These are phyloP conservation scores for Caradrina kadenii DNA, from an alignment of 2,888 invertebrate genomes.

Conservation along the genomic window DNA sequence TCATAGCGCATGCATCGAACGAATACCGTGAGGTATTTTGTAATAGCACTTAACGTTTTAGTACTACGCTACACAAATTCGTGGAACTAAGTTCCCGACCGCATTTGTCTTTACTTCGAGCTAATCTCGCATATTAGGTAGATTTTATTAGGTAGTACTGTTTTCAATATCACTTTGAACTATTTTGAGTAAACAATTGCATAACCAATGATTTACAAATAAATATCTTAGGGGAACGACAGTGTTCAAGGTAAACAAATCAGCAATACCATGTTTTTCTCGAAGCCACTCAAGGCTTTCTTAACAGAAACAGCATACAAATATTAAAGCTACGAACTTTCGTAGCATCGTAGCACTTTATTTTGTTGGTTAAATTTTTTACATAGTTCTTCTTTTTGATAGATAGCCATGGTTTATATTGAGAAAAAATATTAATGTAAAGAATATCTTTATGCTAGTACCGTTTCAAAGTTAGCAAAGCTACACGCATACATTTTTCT, in stretches of 20 bases:
- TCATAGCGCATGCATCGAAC: constrained; percentile 24
- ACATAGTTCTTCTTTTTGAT: background rate
- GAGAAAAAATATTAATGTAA: background rate
- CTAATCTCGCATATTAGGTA: constrained; percentile 42
- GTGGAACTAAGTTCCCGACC: constrained; percentile 33
- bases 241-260: too few relatives aligned
- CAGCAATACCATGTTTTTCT: too few relatives aligned
- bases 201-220: background rate
- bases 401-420: background rate
- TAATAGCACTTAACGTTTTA: constrained; percentile 48
- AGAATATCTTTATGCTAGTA: background rate
- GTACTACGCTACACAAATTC: constrained; percentile 36
- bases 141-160: constrained; percentile 32
- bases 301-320: background rate
- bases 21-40: constrained; percentile 44
- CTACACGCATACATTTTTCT: background rate
- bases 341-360: background rate
- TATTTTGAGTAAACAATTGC: constrained; percentile 5
- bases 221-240: background rate
- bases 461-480: too few relatives aligned
- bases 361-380: background rate
- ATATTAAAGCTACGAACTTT: constrained; percentile 3
- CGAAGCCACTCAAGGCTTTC: too few relatives aligned
- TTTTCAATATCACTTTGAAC: constrained; percentile 13
- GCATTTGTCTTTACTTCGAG: constrained; percentile 44